phyloP scores from a whole-genome alignment of 2,888 invertebrate genomes.

The Teinopalpus imperialis region DNA sequence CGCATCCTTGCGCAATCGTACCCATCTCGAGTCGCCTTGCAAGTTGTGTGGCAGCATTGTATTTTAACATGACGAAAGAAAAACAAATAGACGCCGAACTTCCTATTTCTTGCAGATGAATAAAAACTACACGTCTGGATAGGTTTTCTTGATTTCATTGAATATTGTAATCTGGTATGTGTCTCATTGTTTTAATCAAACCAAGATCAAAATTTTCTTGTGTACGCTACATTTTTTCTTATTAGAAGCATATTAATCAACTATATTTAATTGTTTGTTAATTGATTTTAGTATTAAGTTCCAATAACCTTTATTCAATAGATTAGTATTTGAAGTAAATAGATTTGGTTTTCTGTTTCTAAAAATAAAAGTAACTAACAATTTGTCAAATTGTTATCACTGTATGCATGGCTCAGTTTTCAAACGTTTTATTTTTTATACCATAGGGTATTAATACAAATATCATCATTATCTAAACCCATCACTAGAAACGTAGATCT shows the following conservation, averaged over 20 bases:
- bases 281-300: not conserved
- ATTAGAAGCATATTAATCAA: too few relatives aligned
- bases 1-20: constrained; percentile 30
- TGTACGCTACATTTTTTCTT: too few relatives aligned
- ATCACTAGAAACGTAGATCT: too few relatives aligned
- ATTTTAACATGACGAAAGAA: constrained; percentile 4
- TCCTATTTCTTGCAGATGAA: constrained; percentile 14
- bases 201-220: too few relatives aligned
- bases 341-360: not conserved
- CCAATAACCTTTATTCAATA: not conserved
- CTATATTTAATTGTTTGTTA: not conserved
- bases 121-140: not conserved
- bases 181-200: constrained; percentile 1
- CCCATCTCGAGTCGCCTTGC: constrained; percentile 9
- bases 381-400: too few relatives aligned
- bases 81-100: constrained; percentile 12
- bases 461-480: too few relatives aligned
- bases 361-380: too few relatives aligned
- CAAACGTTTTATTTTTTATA: too few relatives aligned
- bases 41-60: constrained; percentile 21
- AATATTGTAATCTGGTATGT: too few relatives aligned
- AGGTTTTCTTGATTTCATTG: constrained; percentile 3
- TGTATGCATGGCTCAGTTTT: too few relatives aligned
- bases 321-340: not conserved
- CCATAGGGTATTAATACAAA: too few relatives aligned